phyloP scores from a whole-genome alignment of 2,888 invertebrate species.

The Omphaloscelis lunosa region DNA sequence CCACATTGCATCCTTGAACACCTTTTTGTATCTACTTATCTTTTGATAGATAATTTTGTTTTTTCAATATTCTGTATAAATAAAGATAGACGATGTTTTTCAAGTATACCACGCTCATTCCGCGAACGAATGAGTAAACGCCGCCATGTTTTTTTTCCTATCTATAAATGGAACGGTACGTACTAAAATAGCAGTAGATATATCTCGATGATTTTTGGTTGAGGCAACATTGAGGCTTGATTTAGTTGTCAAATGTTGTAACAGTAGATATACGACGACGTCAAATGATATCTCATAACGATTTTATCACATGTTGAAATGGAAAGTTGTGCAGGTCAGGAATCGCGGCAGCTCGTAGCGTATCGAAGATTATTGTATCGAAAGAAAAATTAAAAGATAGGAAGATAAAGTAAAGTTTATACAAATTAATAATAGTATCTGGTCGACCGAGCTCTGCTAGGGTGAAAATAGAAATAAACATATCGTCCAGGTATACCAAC shows the following conservation, averaged over 20 bases:
- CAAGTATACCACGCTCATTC: conserved; percentile 50
- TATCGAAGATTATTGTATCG: conserved; percentile 9
- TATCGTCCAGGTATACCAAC: no score
- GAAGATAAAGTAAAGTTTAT: neutral
- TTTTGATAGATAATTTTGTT: conserved; percentile 80
- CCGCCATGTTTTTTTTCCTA: conserved; percentile 47
- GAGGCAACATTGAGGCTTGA: neutral
- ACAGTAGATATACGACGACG: conserved; percentile 14
- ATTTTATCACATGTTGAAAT: conserved; percentile 37
- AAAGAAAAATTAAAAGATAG: neutral
- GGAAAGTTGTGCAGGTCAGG: conserved; percentile 49
- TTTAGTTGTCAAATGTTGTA: conserved; percentile 19
- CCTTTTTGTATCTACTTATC: conserved; percentile 78
- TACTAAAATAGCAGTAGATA: conserved; percentile 17
- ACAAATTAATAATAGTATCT: neutral
- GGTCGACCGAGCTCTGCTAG: no score
- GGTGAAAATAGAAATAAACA: no score
- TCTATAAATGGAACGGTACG: conserved; percentile 41
- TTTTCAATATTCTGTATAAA: conserved; percentile 68
- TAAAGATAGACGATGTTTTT: conserved; percentile 65
- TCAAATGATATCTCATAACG: conserved; percentile 10
- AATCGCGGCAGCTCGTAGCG: neutral
- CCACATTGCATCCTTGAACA: conserved; percentile 83
- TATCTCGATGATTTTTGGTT: conserved; percentile 16
- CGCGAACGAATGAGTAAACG: conserved; percentile 56